Percentiles rank a stretch among this genome's conserved stretches.
Evolutionary conservation across 2,888 invertebrate genomes (phyloP).

Genomic region (Seira sanloemensis): DNA sequence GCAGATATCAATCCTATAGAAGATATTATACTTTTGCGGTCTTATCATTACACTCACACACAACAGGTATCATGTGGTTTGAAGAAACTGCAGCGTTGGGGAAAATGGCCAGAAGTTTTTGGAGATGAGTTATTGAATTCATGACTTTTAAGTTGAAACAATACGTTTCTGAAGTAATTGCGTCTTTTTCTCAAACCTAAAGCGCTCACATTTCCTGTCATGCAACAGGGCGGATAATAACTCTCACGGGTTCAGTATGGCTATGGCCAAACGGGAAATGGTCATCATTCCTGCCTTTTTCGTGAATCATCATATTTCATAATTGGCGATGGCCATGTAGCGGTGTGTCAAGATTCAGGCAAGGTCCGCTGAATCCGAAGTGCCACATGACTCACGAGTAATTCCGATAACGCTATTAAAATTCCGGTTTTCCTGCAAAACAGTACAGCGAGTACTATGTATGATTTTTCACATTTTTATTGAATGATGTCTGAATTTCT

Average conservation of each 20-base stretch:
- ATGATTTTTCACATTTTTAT: background rate
- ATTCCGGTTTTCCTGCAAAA: background rate
- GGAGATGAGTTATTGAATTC: background rate
- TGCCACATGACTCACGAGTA: background rate
- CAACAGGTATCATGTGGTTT: too few species aligned
- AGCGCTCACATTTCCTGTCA: constrained; percentile 48
- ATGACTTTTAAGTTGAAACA: background rate
- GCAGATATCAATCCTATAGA: background rate
- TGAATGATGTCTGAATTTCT: background rate
- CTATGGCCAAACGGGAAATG: background rate
- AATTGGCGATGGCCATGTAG: background rate
- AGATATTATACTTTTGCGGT: background rate
- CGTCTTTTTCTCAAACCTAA: constrained; percentile 3
- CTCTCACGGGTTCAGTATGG: too few species aligned
- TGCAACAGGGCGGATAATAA: constrained; percentile 31
- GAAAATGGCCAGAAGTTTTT: too few species aligned
- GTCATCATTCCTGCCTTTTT: background rate
- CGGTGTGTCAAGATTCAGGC: too few species aligned
- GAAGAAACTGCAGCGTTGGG: too few species aligned
- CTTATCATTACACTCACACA: too few species aligned
- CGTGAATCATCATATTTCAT: background rate
- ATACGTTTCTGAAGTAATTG: background rate
- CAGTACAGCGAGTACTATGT: background rate
- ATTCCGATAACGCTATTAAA: background rate
- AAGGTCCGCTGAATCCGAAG: background rate